Evolutionary conservation across 2,797 vertebrate species (phyloP), one percentile per base, ranked within the genome.

Genomic region (Syngnathus acus): DNA sequence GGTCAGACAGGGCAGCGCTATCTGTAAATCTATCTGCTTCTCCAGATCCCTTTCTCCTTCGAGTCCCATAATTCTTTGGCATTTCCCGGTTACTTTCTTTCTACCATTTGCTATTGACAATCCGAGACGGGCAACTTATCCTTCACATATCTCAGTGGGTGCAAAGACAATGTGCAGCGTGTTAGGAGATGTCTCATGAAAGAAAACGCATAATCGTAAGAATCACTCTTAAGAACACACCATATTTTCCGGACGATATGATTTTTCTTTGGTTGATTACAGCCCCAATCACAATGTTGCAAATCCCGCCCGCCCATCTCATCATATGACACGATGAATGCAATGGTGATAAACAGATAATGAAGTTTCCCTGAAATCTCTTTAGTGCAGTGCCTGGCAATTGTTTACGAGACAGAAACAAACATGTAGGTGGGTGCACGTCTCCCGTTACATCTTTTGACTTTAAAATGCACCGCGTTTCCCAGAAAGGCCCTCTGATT

Each of bases 11-110:
- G 83, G 74, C 79, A 78, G 57, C 23, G 68, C 77, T 87, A 90
- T 90, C 87, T 82, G 85, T 85, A 89, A 90, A 90, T 89, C 84
- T 81, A 89, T 86, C 84, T 81, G 81, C 79, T 84, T 76, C 84
- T 78, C 70, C 70, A 78, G 79, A 87, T 90, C 87, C 71, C 74
- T 73, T 89, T 86, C 87, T 77, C 85, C 80, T 79, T 39, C 39
- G 87, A 85, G 70, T 84, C 67, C 78, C 79, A 86, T 87, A 89
- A 87, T 86, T 87, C 83, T 78, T 80, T 7, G 83, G 85, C 82
- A 90, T 89, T 89, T 90, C 84, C 88, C 87, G 72, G 78, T 87
- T 75, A 65, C 75, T 83, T 86, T 88, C 84, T 83, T 84, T 83
- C 84, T 73, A 65, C 65, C 63, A 73, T 57, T 78, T 79, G 75